Conservation (phyloP, 2,113 vertebrate genomes). For the Apteryx mantelli region DNA sequence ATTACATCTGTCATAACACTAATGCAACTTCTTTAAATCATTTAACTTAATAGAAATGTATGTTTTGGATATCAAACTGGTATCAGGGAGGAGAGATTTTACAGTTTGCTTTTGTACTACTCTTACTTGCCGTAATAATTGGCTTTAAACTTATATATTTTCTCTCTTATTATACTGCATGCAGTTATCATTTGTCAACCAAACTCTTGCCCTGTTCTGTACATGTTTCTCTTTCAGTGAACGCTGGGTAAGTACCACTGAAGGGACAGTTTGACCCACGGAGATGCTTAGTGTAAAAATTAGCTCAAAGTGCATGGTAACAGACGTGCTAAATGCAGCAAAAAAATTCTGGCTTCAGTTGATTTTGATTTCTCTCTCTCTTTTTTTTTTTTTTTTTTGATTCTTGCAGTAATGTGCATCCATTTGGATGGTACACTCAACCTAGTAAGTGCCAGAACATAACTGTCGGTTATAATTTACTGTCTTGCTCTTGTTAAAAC, state of each 20-base stretch:
- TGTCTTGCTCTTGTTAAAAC: conserved; percentile 3
- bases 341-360: background rate
- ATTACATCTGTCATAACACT: background rate
- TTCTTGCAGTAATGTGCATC: background rate
- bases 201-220: background rate
- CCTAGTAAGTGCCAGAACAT: background rate
- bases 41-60: background rate
- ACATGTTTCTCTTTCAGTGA: background rate
- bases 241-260: too few relatives aligned
- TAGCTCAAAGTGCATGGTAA: background rate
- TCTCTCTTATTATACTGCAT: background rate
- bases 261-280: background rate
- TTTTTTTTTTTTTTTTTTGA: background rate
- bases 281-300: background rate
- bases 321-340: background rate
- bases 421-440: accelerated
- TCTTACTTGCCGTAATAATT: background rate
- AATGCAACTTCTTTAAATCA: background rate
- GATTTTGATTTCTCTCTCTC: background rate
- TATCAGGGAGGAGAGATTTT: background rate
- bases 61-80: background rate
- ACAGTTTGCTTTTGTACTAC: background rate
- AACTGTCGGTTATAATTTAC: background rate
- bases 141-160: background rate
- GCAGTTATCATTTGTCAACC: background rate